phyloP scores from a whole-genome alignment of 2,113 vertebrate species.

The Symphodus melops region DNA sequence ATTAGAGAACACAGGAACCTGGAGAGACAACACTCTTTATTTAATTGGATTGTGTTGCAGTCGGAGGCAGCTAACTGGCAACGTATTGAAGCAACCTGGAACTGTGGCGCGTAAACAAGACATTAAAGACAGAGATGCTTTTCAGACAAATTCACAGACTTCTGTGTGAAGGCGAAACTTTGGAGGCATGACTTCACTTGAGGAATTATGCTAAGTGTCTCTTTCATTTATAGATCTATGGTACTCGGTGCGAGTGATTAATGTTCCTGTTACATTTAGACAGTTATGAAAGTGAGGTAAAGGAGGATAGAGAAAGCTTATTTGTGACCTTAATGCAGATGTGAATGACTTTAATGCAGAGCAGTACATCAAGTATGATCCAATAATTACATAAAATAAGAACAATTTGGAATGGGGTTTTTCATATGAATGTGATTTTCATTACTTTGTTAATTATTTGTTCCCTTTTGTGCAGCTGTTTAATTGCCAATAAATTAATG shows the following conservation, averaged over 20 bases:
- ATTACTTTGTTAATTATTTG: background rate
- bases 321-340: constrained; percentile 15
- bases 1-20: constrained; percentile 82
- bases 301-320: constrained; percentile 11
- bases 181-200: constrained; percentile 1
- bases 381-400: background rate
- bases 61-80: constrained; percentile 71
- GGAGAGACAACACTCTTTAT: constrained; percentile 80
- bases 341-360: constrained; percentile 4
- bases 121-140: constrained; percentile 64
- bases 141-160: constrained; percentile 30
- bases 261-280: constrained; percentile 8
- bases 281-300: background rate
- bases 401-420: background rate
- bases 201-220: constrained; percentile 33
- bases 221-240: constrained; percentile 23
- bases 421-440: background rate
- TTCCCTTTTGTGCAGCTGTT: background rate
- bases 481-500: background rate
- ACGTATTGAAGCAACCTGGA: constrained; percentile 62
- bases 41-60: constrained; percentile 84
- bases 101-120: constrained; percentile 70
- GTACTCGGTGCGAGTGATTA: constrained; percentile 23
- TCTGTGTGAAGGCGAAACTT: constrained; percentile 28
- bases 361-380: background rate